A percentile compares a stretch with the other conserved stretches of the same genome.
phyloP scores from a whole-genome alignment of 2,797 vertebrate species.

The Chaenodraco wilsoni region DNA sequence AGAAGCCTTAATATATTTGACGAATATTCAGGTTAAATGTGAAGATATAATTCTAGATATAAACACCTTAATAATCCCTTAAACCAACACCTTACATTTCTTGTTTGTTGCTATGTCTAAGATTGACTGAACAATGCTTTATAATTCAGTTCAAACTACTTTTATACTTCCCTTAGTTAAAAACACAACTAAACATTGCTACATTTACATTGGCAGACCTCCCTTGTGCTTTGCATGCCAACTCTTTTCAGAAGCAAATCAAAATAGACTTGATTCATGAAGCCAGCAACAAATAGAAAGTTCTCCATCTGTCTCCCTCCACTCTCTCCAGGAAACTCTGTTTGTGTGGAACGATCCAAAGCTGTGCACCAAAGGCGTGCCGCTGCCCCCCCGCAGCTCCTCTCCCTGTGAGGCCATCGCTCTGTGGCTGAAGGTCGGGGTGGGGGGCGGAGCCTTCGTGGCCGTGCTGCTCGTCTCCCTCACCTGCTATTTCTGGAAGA shows the following conservation, averaged over 20 bases:
- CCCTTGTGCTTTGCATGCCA: not conserved
- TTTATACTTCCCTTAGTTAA: not conserved
- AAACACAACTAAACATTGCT: not conserved
- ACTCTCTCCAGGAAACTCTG: conserved; percentile 86
- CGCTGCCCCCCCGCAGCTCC: conserved; percentile 87
- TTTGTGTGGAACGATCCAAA: conserved; percentile 96
- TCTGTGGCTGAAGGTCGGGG: conserved; percentile 94
- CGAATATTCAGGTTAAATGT: not conserved
- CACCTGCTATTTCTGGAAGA: conserved; percentile 99
- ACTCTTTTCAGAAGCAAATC: not conserved
- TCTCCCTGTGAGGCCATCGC: conserved; percentile 91
- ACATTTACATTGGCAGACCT: not conserved
- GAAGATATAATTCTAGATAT: not conserved
- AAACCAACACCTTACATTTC: not conserved
- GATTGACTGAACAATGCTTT: not conserved
- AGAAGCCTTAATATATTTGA: not conserved
- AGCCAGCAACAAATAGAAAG: not conserved
- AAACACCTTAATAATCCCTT: not conserved
- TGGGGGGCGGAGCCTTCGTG: conserved; percentile 89
- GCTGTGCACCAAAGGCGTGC: conserved; percentile 88
- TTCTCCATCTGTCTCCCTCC: not conserved
- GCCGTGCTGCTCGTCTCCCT: conserved; percentile 92
- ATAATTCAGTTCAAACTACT: not conserved
- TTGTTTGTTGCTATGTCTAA: not conserved
- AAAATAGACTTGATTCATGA: not conserved